These are phyloP conservation scores for Schmidtea mediterranea DNA, from an alignment of 1,140 invertebrate species.

Conservation along the genomic window DNA sequence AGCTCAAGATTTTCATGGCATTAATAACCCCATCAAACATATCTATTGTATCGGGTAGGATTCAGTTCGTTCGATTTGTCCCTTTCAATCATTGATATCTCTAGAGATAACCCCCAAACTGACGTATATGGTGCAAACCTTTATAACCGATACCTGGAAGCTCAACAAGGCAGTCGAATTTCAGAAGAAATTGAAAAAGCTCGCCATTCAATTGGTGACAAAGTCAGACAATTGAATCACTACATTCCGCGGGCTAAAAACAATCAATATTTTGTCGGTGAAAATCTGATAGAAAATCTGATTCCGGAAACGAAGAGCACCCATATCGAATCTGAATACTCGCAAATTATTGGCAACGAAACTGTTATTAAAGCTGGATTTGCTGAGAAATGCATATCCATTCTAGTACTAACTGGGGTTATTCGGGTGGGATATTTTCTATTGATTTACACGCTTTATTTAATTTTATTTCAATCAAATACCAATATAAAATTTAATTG, in stretches of 20 bases:
- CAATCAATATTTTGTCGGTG: no score
- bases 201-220: background rate
- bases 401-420: background rate
- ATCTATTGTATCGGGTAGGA: slow-evolving; percentile 25
- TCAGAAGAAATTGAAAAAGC: slow-evolving; percentile 11
- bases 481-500: no score
- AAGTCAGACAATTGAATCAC: background rate
- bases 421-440: no score
- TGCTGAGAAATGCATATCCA: background rate
- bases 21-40: slow-evolving; percentile 12
- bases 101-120: slow-evolving; percentile 41
- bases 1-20: slow-evolving; percentile 9
- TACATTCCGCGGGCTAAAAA: no score
- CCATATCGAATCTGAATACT: background rate
- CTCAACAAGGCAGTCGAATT: slow-evolving; percentile 11
- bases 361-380: background rate
- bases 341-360: background rate
- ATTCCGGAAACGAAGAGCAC: background rate
- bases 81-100: slow-evolving; percentile 11
- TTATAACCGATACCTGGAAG: slow-evolving; percentile 36
- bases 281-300: no score
- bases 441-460: no score
- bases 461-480: no score
- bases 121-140: slow-evolving; percentile 44
- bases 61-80: background rate